Conservation (phyloP, 2,797 vertebrate genomes). For the Amniataba percoides region DNA sequence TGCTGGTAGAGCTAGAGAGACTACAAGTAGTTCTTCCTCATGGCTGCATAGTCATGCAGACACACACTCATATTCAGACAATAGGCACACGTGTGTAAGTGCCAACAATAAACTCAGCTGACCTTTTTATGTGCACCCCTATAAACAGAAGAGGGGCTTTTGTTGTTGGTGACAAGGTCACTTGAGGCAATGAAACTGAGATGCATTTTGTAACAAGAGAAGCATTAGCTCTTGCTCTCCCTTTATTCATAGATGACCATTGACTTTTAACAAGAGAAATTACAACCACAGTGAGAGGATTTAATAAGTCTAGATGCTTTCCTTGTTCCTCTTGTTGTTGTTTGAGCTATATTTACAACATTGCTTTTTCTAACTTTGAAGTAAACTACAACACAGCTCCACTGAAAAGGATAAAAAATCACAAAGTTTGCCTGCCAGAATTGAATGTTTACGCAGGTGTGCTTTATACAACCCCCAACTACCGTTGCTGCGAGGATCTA, state of each 20-base stretch:
- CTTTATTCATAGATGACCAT: slow-evolving; percentile 18
- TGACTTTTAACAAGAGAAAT: slow-evolving; percentile 23
- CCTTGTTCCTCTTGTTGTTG: slow-evolving; percentile 10
- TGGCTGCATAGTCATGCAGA: background rate
- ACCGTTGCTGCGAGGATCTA: slow-evolving; percentile 42
- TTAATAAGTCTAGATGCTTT: slow-evolving; percentile 1
- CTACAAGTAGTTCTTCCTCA: slow-evolving; percentile 28
- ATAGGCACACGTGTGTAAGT: too few relatives aligned
- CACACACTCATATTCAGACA: too few relatives aligned
- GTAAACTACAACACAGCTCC: background rate
- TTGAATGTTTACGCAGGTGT: slow-evolving; percentile 62
- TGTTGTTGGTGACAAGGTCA: slow-evolving; percentile 49
- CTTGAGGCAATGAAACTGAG: slow-evolving; percentile 36
- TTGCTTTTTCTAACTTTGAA: background rate
- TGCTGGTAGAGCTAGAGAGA: slow-evolving; percentile 6
- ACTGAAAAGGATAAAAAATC: background rate
- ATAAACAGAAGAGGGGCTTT: slow-evolving; percentile 38
- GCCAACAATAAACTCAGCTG: slow-evolving; percentile 45
- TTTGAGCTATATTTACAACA: slow-evolving; percentile 1
- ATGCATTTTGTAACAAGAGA: slow-evolving; percentile 53
- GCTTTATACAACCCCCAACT: slow-evolving; percentile 27
- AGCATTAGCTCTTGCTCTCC: slow-evolving; percentile 20
- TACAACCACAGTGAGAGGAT: slow-evolving; percentile 1
- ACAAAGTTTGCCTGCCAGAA: slow-evolving; percentile 10
- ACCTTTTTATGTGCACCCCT: slow-evolving; percentile 37